phyloP scores from a whole-genome alignment of 2,888 invertebrate species.

The Nemotelus nigrinus region DNA sequence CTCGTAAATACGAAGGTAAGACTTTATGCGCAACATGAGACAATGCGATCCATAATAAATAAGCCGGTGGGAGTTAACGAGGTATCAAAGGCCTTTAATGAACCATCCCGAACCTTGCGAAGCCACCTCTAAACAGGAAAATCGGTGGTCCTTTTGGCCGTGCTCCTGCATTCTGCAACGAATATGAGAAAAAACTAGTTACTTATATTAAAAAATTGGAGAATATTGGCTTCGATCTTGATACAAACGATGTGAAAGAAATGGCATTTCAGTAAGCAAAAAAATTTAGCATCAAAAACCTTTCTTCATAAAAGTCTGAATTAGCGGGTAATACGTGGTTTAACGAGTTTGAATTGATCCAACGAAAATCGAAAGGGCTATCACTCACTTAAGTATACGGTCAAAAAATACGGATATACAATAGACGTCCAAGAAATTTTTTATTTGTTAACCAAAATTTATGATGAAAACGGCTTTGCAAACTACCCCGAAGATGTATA shows the following conservation, averaged over 20 bases:
- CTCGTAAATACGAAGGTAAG: background rate
- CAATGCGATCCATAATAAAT: background rate
- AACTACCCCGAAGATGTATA: slow-evolving; percentile 57
- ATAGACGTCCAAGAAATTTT: slow-evolving; percentile 52
- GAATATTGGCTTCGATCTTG: slow-evolving; percentile 52
- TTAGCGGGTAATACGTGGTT: slow-evolving; percentile 24
- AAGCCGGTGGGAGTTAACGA: slow-evolving; percentile 25
- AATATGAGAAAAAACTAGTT: slow-evolving; percentile 50
- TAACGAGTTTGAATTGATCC: slow-evolving; percentile 50
- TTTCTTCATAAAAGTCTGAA: background rate
- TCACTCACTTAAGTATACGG: slow-evolving; percentile 54
- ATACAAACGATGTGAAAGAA: slow-evolving; percentile 52
- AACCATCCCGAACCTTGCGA: slow-evolving; percentile 30
- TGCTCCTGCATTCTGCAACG: slow-evolving; percentile 18
- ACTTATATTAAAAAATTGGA: slow-evolving; percentile 51
- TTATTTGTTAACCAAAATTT: slow-evolving; percentile 53
- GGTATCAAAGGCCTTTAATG: background rate
- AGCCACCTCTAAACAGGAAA: slow-evolving; percentile 17
- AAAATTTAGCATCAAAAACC: background rate
- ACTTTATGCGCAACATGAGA: background rate
- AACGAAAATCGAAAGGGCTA: slow-evolving; percentile 56
- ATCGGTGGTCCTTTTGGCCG: slow-evolving; percentile 45
- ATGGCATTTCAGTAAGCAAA: slow-evolving; percentile 55
- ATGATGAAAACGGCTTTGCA: slow-evolving; percentile 54
- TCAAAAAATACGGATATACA: slow-evolving; percentile 51